phyloP scores from a whole-genome alignment of 2,797 vertebrate species.

The Pseudotriccus pelzelni region DNA sequence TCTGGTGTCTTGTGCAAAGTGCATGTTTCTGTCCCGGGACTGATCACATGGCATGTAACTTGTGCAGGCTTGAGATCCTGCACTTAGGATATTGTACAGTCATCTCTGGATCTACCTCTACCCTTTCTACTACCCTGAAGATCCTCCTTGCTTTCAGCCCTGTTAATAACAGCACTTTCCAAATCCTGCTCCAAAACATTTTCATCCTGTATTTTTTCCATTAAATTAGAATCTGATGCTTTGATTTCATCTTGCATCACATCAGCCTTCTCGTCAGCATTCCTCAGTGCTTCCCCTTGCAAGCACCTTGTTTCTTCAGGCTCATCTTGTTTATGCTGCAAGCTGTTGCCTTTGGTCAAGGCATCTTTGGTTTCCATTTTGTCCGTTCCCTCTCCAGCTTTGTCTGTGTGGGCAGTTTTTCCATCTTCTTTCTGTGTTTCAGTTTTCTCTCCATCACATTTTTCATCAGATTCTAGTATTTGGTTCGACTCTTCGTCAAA shows the following conservation, averaged over 20 bases:
- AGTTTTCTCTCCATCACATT: background rate
- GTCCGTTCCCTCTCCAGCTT: background rate
- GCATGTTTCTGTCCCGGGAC: background rate
- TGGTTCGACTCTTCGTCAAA: slow-evolving; percentile 63
- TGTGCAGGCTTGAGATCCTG: background rate
- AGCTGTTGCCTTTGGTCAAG: background rate
- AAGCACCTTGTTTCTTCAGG: background rate
- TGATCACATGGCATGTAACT: background rate
- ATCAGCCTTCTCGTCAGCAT: background rate
- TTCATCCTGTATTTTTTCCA: background rate
- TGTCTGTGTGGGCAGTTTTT: background rate
- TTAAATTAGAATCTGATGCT: background rate
- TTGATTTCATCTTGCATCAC: background rate
- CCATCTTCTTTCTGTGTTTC: background rate
- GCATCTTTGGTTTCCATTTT: background rate
- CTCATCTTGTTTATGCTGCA: background rate
- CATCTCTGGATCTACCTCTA: slow-evolving; percentile 86
- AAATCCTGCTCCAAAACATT: background rate
- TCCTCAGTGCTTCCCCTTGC: background rate
- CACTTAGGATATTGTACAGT: slow-evolving; percentile 84
- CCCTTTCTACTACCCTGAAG: slow-evolving; percentile 63
- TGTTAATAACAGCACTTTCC: background rate
- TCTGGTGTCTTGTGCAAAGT: background rate
- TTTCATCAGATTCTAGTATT: slow-evolving; percentile 44
- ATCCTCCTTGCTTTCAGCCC: slow-evolving; percentile 55